Base-by-base conservation (phyloP, 2,888 invertebrate genomes). In the Sceliomorpha sp. region DNA sequence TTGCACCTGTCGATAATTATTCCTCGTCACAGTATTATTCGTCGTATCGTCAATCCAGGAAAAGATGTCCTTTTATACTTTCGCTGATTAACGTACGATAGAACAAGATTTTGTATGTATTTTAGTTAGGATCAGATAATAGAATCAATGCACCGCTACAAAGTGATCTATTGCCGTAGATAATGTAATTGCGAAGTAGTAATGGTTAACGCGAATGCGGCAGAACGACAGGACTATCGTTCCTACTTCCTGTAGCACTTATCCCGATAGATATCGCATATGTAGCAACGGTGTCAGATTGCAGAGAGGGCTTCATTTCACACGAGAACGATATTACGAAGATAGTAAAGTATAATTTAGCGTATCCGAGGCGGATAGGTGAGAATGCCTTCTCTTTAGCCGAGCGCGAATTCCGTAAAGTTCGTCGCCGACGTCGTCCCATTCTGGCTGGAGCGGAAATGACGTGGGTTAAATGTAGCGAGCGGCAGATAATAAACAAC, bases 381-480 rank as follows among this genome's bases (percentile, higher is more conserved):
- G 20, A 20, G 5, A 20, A 5, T 20, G 20, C 20, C 5, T 20
- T 5, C 20, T 20, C 20, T 20, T 20, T 20, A 20, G 29, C 37
- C 40, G 48, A 55, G 42, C 60, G 71, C 73, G 70, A 74, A 74
- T 76, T 71, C 58, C 70, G 32, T 31, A 39, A 56, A 24, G 40
- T 59, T 68, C 62, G 67, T 62, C 66, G 39, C 36, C 58, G 48
- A 58, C 60, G 67, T 47, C 31, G 58, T 73, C 42, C 32, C 53
- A 26, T 70, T 73, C 62, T 44, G 48, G 37, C 59, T 44, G 36
- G 44, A 64, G 50, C 39, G 66, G 79, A 75, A 82, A 79, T 78
- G 82, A 79, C 72, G 78, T 78, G 73, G 80, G 84, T 84, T 84
- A 81, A 84, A 84, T 84, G 83, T 83, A 84, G 75, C 84, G 84